Conservation (phyloP, 2,797 vertebrate species). For the Poeciliopsis gracilis region DNA sequence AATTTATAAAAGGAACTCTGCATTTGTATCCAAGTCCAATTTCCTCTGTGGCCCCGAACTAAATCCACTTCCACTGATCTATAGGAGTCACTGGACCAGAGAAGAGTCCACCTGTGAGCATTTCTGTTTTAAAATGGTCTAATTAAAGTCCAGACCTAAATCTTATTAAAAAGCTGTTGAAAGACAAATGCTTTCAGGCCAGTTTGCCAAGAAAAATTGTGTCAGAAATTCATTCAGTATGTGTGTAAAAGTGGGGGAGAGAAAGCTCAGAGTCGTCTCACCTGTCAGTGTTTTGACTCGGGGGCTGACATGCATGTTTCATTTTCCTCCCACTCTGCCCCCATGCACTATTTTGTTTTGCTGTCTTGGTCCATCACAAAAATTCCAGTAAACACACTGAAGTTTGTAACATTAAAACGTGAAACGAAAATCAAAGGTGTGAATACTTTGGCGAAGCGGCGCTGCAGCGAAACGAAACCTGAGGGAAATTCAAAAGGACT, state of each 20-base stretch:
- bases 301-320: not conserved
- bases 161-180: not conserved
- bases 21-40: not conserved
- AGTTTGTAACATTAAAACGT: not conserved
- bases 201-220: not conserved
- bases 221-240: not conserved
- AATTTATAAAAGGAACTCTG: not conserved
- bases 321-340: not conserved
- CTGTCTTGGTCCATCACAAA: not conserved
- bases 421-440: not conserved
- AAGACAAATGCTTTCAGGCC: not conserved
- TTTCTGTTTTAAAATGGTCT: not conserved
- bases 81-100: not conserved
- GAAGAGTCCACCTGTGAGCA: not conserved
- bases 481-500: conserved; percentile 35
- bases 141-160: not conserved
- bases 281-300: not conserved
- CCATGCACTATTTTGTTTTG: not conserved
- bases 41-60: not conserved
- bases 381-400: not conserved
- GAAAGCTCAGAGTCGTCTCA: not conserved
- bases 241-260: not conserved
- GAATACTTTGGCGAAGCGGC: not conserved
- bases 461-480: not conserved
- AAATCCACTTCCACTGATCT: not conserved